Percentiles rank a stretch among this genome's conserved stretches.
phyloP scores from a whole-genome alignment of 2,113 vertebrate species.

The Oplegnathus fasciatus region DNA sequence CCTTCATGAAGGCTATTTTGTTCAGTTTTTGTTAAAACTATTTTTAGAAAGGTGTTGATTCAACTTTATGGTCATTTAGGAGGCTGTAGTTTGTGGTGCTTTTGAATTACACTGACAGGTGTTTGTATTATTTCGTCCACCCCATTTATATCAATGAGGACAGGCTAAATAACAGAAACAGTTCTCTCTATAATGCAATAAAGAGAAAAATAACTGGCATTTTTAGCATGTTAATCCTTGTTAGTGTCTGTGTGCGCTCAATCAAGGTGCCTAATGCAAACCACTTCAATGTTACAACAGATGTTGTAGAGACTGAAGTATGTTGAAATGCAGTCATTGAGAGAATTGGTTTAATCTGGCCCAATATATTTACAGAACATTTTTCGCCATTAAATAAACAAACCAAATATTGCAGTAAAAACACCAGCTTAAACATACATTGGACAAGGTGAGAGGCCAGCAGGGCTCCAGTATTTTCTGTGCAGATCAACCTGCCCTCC shows the following conservation, averaged over 20 bases:
- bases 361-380: neutral
- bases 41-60: neutral
- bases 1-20: neutral
- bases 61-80: neutral
- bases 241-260: neutral
- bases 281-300: no score
- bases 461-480: conserved; percentile 90
- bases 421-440: conserved; percentile 80
- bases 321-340: neutral
- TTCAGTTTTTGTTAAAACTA: neutral
- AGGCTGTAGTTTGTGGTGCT: neutral
- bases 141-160: no score
- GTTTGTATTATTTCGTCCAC: neutral
- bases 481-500: conserved; percentile 90
- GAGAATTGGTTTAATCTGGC: neutral
- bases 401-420: neutral
- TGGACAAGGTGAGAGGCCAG: conserved; percentile 94
- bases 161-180: neutral
- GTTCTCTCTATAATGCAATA: neutral
- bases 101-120: neutral
- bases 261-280: neutral
- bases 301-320: neutral
- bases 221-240: neutral
- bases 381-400: neutral
- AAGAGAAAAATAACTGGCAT: neutral